Base-by-base conservation (phyloP, 2,888 invertebrate genomes). In the Folsomia manolachei region DNA sequence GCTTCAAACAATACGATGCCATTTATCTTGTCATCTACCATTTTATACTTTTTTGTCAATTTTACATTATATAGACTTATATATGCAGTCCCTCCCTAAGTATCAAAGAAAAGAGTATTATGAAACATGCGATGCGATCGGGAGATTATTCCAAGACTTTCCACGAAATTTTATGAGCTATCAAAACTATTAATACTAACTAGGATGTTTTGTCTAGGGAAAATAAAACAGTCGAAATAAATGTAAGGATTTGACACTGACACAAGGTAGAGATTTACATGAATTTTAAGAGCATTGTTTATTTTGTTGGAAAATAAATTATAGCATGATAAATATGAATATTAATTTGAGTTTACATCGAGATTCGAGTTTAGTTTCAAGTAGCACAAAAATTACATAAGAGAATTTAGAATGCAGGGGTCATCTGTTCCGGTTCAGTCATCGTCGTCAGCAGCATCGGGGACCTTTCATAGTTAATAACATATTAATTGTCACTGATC, bases 71-170 rank as follows among this genome's bases (percentile, higher is more conserved):
- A n/a, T 18, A 7, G 7, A n/a, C n/a, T 56, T 19, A 56, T 56
- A 56, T 39, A 39, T 39, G 39, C 39, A 39, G n/a, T n/a, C n/a
- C n/a, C n/a, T n/a, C n/a, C n/a, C n/a, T 14, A 39, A 39, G 39
- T 39, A 39, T 14, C 7, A 39, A 9, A 39, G 39, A 39, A 39
- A 18, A 14, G 18, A 21, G 4, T 4, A 39, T 39, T 39, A 39
- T 14, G 7, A 39, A 39, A 39, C 39, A 39, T 9, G 39, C 14
- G 39, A 39, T 39, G 39, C 39, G 4, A 39, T 18, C 52, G 39
- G 51, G 66, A 66, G 66, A 66, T 66, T 64, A 64, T 27, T 64
- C 21, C 11, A 64, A 64, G 64, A 64, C 64, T 64, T 64, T 39
- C 39, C 39, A 39, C 39, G 14, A 9, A 39, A 39, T 39, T 39